Conservation (phyloP, 2,113 vertebrate species). For the Gobio gobio region DNA sequence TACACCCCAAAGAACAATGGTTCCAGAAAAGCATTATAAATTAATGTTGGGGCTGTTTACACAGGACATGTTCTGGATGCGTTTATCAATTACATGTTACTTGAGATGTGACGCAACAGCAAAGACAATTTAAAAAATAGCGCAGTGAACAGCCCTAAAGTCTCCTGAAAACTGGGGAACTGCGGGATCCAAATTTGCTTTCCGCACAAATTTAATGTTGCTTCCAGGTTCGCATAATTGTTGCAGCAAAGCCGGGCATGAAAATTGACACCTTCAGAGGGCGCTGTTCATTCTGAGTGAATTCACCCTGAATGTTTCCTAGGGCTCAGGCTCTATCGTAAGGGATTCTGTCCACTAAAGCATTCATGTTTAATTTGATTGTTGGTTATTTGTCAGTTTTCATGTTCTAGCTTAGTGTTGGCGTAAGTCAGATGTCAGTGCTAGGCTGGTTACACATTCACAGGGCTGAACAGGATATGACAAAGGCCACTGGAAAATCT, state of each 20-base stretch:
- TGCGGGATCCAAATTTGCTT: background rate
- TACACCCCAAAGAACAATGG: background rate
- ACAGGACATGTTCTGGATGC: background rate
- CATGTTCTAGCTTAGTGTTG: background rate
- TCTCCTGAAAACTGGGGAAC: background rate
- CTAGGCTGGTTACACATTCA: background rate
- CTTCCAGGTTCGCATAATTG: background rate
- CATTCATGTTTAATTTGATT: background rate
- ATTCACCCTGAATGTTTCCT: background rate
- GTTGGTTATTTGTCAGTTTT: conserved; percentile 4
- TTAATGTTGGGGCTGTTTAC: background rate
- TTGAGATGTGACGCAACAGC: background rate
- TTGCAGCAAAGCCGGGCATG: background rate
- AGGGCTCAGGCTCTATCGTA: background rate
- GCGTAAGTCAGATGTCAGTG: background rate
- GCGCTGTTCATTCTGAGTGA: background rate
- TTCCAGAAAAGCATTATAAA: background rate
- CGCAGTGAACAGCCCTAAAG: background rate
- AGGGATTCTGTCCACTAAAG: background rate
- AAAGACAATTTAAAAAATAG: background rate
- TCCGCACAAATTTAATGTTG: background rate
- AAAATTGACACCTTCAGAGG: background rate
- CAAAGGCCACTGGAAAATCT: conserved; percentile 14
- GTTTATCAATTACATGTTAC: background rate
- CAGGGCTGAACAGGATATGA: conserved; percentile 5